These are phyloP conservation scores for Epirrhoe alternata DNA, from an alignment of 2,888 invertebrate species.

Conservation along the genomic window DNA sequence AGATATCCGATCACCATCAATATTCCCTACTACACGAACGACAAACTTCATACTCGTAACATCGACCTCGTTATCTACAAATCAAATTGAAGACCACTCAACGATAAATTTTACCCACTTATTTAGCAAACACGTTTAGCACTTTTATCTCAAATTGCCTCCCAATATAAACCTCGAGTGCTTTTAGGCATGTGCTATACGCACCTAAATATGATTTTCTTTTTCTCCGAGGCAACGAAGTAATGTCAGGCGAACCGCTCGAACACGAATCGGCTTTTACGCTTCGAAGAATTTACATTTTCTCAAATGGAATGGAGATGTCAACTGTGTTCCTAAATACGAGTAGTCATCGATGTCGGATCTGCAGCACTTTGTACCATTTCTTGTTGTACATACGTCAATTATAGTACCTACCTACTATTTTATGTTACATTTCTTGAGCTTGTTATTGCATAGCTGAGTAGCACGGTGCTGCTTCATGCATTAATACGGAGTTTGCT, in stretches of 20 bases:
- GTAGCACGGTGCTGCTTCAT: not conserved
- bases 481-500: not conserved
- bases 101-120: constrained; percentile 50
- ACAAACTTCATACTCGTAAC: constrained; percentile 25
- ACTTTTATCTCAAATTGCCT: constrained; percentile 63
- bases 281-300: constrained; percentile 64
- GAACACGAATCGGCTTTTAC: constrained; percentile 76
- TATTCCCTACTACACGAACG: not conserved
- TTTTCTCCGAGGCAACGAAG: constrained; percentile 64
- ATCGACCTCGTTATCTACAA: constrained; percentile 15
- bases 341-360: constrained; percentile 46
- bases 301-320: constrained; percentile 54
- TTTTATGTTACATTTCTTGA: not conserved
- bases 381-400: constrained; percentile 10
- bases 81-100: constrained; percentile 29
- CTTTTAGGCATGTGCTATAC: constrained; percentile 46
- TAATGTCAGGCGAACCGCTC: constrained; percentile 58
- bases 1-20: too few species aligned
- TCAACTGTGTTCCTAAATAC: constrained; percentile 49
- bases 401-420: not conserved
- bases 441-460: not conserved
- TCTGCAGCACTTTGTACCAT: constrained; percentile 29
- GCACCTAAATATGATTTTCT: constrained; percentile 66
- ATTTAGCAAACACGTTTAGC: constrained; percentile 56
- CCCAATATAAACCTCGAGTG: constrained; percentile 58